A percentile compares a stretch with the other conserved stretches of the same genome.
Evolutionary conservation across 1,140 invertebrate genomes (phyloP).

Genomic region (Brachionus koreanus): DNA sequence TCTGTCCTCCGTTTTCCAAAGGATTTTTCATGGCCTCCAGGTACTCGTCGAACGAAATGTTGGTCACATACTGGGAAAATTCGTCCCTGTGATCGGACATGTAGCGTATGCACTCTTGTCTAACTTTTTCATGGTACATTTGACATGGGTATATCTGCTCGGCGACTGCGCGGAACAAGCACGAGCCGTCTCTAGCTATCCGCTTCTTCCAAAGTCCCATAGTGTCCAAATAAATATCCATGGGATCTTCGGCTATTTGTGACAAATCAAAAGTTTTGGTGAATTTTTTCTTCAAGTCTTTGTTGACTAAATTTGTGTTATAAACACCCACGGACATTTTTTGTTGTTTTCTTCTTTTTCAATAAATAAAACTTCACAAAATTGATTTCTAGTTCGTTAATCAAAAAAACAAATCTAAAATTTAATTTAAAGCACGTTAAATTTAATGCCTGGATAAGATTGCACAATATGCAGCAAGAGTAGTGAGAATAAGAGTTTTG

Average conservation of each 20-base stretch:
- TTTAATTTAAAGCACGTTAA: neutral
- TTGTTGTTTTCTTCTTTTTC: neutral
- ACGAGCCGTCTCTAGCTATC: slow-evolving; percentile 74
- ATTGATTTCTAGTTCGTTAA: neutral
- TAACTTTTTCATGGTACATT: slow-evolving; percentile 68
- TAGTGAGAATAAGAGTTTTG: neutral
- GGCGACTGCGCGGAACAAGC: slow-evolving; percentile 75
- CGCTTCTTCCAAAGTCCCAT: slow-evolving; percentile 76
- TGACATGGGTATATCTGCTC: slow-evolving; percentile 65
- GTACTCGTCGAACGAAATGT: slow-evolving; percentile 5
- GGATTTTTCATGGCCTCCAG: slow-evolving; percentile 27
- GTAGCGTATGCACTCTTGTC: slow-evolving; percentile 69
- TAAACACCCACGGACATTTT: slow-evolving; percentile 2
- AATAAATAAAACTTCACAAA: neutral
- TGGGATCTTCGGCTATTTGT: slow-evolving; percentile 49
- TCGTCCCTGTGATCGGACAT: slow-evolving; percentile 64
- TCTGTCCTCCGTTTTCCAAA: slow-evolving; percentile 65
- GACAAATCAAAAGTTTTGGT: slow-evolving; percentile 44
- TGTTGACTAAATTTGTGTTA: neutral
- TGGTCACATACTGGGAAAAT: slow-evolving; percentile 49
- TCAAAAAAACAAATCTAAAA: slow-evolving; percentile 1
- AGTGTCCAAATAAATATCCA: slow-evolving; percentile 73
- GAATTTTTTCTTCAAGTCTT: slow-evolving; percentile 41
- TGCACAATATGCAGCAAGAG: neutral
- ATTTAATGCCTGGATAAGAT: neutral